A percentile compares a stretch with the other conserved stretches of the same genome.
Evolutionary conservation across 2,797 vertebrate genomes (phyloP).

Genomic region (Pelochelys cantorii): DNA sequence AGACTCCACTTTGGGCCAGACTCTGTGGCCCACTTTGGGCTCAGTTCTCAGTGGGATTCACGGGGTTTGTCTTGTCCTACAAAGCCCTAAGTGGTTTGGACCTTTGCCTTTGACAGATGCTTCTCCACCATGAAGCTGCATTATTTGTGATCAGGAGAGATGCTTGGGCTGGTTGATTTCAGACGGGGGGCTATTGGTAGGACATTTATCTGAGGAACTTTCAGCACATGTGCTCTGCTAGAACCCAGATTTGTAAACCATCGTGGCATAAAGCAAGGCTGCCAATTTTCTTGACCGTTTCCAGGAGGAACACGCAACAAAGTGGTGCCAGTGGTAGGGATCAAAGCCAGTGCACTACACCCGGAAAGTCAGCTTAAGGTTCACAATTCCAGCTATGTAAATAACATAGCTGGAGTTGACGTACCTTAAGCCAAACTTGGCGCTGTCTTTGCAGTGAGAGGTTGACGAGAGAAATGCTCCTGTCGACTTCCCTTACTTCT

Average conservation of each 20-base stretch:
- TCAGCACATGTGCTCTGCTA: neutral
- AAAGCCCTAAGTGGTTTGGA: neutral
- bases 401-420: no score
- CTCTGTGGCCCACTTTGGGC: no score
- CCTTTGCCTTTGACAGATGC: neutral
- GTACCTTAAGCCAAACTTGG: no score
- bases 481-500: no score
- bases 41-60: neutral
- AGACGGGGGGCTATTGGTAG: neutral
- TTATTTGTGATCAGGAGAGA: neutral
- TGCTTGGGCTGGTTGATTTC: accelerated
- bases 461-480: no score
- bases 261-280: neutral
- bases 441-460: no score
- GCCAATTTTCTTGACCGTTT: neutral
- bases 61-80: neutral
- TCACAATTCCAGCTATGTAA: no score
- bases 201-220: neutral
- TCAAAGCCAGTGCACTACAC: neutral
- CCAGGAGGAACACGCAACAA: neutral
- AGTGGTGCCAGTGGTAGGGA: neutral
- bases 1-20: neutral
- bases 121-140: neutral
- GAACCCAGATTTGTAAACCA: neutral
- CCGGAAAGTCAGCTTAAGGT: no score